A percentile compares a stretch with the other conserved stretches of the same genome.
Evolutionary conservation across 2,113 vertebrate species (phyloP).

Genomic region (Hymenochirus boettgeri): DNA sequence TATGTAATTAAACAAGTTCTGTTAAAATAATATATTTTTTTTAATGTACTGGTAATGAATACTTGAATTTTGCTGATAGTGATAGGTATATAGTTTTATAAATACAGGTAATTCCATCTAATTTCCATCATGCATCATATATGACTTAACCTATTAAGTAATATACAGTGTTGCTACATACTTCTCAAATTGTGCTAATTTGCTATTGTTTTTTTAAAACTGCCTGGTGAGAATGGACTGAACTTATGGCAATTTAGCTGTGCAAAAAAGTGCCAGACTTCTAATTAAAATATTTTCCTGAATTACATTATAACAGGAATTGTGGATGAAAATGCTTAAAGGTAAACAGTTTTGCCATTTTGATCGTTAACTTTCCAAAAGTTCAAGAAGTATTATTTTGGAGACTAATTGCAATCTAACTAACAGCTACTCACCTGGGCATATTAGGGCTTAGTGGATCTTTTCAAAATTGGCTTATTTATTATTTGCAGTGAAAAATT

Average conservation of each 20-base stretch:
- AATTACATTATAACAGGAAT: conserved; percentile 26
- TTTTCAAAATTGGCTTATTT: no score
- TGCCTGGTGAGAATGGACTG: background rate
- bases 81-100: background rate
- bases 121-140: conserved; percentile 7
- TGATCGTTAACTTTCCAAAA: no score
- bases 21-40: no score
- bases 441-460: no score
- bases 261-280: conserved; percentile 16
- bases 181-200: conserved; percentile 9
- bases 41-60: conserved; percentile 10
- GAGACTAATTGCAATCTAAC: no score
- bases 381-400: no score
- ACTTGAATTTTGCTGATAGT: conserved; percentile 13
- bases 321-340: conserved; percentile 8
- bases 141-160: conserved; percentile 15
- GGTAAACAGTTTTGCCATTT: no score
- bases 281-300: conserved; percentile 33
- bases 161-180: background rate
- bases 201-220: conserved; percentile 12
- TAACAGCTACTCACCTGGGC: no score
- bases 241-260: background rate
- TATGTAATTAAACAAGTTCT: no score
- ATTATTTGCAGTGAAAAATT: no score
- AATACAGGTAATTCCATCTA: background rate